Percentiles rank a stretch among this genome's conserved stretches.
phyloP scores from a whole-genome alignment of 2,113 vertebrate species.

The Sebastes schlegelii region DNA sequence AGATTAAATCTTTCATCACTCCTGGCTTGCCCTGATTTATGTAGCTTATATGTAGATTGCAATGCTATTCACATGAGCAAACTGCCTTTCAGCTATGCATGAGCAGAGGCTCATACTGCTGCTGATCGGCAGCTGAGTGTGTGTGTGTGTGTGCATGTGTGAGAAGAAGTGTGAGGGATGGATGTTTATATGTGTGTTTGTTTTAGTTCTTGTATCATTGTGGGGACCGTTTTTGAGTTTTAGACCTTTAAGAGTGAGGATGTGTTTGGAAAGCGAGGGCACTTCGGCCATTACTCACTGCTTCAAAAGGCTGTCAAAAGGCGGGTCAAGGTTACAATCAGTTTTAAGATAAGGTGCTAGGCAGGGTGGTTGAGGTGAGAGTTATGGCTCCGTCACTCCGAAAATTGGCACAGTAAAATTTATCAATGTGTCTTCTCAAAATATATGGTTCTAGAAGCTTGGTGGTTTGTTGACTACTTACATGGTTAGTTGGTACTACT shows the following conservation, averaged over 20 bases:
- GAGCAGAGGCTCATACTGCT: constrained; percentile 15
- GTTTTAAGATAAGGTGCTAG: background rate
- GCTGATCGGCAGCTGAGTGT: constrained; percentile 41
- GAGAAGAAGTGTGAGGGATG: background rate
- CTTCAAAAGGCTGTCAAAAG: background rate
- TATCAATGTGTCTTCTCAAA: background rate
- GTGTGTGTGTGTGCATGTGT: background rate
- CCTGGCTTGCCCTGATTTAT: constrained; percentile 65
- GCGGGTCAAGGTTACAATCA: background rate
- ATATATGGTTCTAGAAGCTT: background rate
- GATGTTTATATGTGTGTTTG: background rate
- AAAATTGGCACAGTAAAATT: background rate
- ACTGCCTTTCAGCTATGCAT: constrained; percentile 34
- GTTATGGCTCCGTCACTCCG: background rate
- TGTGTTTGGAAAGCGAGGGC: background rate
- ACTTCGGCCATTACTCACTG: background rate
- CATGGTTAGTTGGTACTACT: background rate
- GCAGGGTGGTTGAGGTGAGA: background rate
- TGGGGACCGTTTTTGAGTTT: background rate
- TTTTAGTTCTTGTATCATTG: background rate
- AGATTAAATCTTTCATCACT: constrained; percentile 70
- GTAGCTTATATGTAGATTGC: constrained; percentile 56
- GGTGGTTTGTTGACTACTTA: background rate
- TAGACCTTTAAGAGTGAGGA: background rate
- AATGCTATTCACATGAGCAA: constrained; percentile 24